Evolutionary conservation across 2,888 invertebrate genomes (phyloP).

Genomic region (Anodontia alba): DNA sequence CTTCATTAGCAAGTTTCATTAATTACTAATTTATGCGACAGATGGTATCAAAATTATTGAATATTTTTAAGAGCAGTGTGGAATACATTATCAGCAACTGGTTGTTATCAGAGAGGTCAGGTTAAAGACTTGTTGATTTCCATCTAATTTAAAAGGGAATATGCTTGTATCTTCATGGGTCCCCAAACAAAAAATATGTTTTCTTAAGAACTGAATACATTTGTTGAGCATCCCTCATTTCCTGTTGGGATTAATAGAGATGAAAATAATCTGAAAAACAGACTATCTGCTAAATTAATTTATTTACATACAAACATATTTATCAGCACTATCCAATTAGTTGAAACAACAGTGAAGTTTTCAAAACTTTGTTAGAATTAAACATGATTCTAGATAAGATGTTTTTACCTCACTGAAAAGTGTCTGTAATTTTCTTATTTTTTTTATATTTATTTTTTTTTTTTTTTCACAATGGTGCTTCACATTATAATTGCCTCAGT

Average conservation of each 20-base stretch:
- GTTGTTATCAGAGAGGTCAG: constrained; percentile 9
- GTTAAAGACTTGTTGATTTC: constrained; percentile 50
- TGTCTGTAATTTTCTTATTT: too few species aligned
- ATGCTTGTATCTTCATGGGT: background rate
- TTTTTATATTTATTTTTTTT: too few species aligned
- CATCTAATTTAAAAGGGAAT: background rate
- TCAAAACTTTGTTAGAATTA: background rate
- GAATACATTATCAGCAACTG: constrained; percentile 16
- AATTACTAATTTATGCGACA: constrained; percentile 16
- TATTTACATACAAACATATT: constrained; percentile 4
- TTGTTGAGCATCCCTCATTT: background rate
- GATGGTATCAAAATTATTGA: constrained; percentile 5
- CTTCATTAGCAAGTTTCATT: background rate
- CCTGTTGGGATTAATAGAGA: background rate
- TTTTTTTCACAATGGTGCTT: too few species aligned
- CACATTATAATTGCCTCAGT: too few species aligned
- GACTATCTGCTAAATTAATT: background rate
- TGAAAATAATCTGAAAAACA: background rate
- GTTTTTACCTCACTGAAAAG: too few species aligned
- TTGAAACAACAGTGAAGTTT: background rate
- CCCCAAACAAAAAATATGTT: background rate
- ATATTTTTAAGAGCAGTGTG: background rate
- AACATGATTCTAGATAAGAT: background rate
- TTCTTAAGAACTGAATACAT: background rate
- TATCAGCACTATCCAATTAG: constrained; percentile 9